Base-by-base conservation (phyloP, 2,797 vertebrate genomes). In the Rhynchotus rufescens region DNA sequence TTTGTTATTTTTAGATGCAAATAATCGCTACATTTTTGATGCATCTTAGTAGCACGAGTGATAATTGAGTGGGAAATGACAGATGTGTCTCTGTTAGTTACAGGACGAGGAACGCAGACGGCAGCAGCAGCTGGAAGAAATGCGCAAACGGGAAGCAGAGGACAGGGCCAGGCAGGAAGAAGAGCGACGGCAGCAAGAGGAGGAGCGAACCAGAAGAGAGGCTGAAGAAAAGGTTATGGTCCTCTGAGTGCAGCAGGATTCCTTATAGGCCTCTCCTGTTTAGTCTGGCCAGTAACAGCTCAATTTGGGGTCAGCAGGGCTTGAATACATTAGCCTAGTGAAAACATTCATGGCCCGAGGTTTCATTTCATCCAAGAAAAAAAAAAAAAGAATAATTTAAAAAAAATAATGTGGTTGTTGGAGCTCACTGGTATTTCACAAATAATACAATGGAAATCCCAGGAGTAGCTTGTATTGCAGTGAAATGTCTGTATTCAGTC, bases 71-170 rank as follows among this genome's bases (percentile, higher is more conserved):
- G 52, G 57, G 57, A 68, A 68, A 12, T 86, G 94, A 32, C 97
- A 80, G 67, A 4, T 22, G 14, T 8, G 12, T 59, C 80, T 80
- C 44, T 81, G 90, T 97, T 97, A 99, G 99, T 97, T 99, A 96
- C 99, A 99, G 98, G 99, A 99, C 25, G 99, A 99, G 96, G 99
- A 99, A 91, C 98, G 99, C 21, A 96, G 99, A 87, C 98, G 99
- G 75, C 99, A 99, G 96, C 99, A 99, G 83, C 99, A 99, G 66
- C 82, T 99, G 96, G 99, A 99, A 97, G 99, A 99, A 95, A 98
- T 99, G 95, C 98, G 99, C 21, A 98, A 98, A 81, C 98, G 99
- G 34, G 99, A 99, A 96, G 99, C 99, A 0, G 99, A 99, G 87
- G 99, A 99, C 73, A 98, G 99, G 11, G 98, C 96, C 25, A 98